A percentile compares a stretch with the other conserved stretches of the same genome.
These are phyloP conservation scores for Epirrhoe alternata DNA, from an alignment of 2,888 invertebrate species.

Conservation along the genomic window DNA sequence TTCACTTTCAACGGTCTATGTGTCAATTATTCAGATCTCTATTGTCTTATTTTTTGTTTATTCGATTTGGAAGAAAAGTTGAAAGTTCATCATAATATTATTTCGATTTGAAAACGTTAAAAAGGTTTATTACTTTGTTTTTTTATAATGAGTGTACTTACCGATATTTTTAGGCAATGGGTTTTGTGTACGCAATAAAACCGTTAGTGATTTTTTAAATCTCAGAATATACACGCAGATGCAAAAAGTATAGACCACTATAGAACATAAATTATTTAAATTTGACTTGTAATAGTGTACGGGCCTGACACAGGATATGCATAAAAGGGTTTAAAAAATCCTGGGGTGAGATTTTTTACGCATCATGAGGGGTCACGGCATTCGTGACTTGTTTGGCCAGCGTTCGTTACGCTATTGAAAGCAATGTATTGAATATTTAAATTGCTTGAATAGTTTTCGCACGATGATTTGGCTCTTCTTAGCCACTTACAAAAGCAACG, in stretches of 20 bases:
- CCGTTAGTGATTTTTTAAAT: conserved; percentile 18
- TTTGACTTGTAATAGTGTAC: conserved; percentile 82
- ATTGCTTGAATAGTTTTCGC: conserved; percentile 66
- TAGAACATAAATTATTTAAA: conserved; percentile 83
- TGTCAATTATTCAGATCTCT: conserved; percentile 69
- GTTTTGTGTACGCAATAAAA: background rate
- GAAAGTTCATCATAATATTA: background rate
- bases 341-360: conserved; percentile 77
- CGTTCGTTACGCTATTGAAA: conserved; percentile 69
- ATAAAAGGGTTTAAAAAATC: conserved; percentile 78
- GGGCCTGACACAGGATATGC: conserved; percentile 79
- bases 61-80: background rate
- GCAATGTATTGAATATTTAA: conserved; percentile 68
- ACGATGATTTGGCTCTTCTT: conserved; percentile 61
- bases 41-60: conserved; percentile 45
- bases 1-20: conserved; percentile 69
- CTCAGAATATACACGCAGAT: conserved; percentile 61
- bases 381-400: conserved; percentile 60
- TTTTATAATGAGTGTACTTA: no score
- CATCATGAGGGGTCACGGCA: conserved; percentile 61
- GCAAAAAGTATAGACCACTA: conserved; percentile 68
- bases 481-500: conserved; percentile 12
- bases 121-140: no score
- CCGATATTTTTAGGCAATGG: background rate
- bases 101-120: no score